Evolutionary conservation across 2,797 vertebrate species (phyloP), one percentile per base, ranked within the genome.

Genomic region (Fistularia commersonii): DNA sequence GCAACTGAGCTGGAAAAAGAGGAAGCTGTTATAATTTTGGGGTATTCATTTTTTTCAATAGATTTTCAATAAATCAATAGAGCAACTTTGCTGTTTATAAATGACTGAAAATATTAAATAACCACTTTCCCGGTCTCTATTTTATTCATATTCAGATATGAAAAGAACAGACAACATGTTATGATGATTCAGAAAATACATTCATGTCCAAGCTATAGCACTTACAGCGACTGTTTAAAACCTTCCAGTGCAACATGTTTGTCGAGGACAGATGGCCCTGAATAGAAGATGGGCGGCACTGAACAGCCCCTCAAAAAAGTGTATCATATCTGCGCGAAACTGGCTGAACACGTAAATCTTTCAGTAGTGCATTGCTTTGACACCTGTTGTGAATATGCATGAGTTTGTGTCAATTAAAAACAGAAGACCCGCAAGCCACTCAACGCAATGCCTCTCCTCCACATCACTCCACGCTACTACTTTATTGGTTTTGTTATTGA

Each of bases 351-450:
- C 48, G 40, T 76, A 59, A 48, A 69, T 74, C 61, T 55, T 60
- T 69, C 72, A 69, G 59, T 38, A 39, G 41, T 42, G 50, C 45
- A 53, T 33, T 51, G 41, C 57, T 57, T 23, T 54, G 57, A 64
- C 53, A 79, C 64, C 59, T 71, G 64, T 64, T 70, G 76, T 84
- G 79, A 87, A 86, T 85, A 85, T 78, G 80, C 68, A 85, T 84
- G 81, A 85, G 75, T 82, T 72, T 74, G 69, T 51, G 54, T 69
- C 80, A 85, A 81, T 85, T 84, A 83, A 80, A 79, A 81, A 61
- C 61, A 48, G 61, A 64, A 65, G 60, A 64, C 70, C 65, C 71
- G 51, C 8, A 34, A 64, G 77, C 64, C 55, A 66, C 77, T 76
- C 67, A 76, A 79, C 74, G 75, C 75, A 74, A 72, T 77, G 83